phyloP scores from a whole-genome alignment of 1,140 invertebrate genomes.

The Aplysia californica region DNA sequence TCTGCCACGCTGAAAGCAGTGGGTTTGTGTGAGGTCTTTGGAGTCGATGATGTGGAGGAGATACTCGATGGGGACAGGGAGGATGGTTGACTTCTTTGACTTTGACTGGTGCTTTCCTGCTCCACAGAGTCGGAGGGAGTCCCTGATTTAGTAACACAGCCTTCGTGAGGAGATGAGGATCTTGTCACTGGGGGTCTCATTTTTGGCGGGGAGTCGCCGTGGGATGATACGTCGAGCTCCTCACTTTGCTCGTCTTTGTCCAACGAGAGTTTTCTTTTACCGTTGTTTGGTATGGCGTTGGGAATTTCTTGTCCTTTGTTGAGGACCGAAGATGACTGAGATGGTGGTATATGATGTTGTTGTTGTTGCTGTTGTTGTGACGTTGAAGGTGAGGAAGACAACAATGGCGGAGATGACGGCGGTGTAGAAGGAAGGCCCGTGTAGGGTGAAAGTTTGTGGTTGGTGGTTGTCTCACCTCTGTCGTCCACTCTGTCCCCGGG shows the following conservation, averaged over 20 bases:
- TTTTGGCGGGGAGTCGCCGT: background rate
- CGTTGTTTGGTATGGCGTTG: no score
- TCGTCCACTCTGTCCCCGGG: constrained; percentile 21
- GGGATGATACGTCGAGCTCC: no score
- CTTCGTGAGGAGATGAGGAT: no score
- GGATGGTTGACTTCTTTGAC: background rate
- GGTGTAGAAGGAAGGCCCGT: background rate
- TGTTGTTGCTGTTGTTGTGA: background rate
- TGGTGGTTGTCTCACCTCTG: background rate
- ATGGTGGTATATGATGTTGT: background rate
- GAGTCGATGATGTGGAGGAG: background rate
- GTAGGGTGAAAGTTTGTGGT: constrained; percentile 7
- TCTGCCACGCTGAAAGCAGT: constrained; percentile 28
- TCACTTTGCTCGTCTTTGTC: no score
- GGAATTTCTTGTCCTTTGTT: no score
- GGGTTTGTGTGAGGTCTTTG: background rate
- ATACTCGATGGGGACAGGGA: background rate
- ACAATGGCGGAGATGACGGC: background rate
- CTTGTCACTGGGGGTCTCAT: background rate
- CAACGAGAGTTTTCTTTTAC: no score
- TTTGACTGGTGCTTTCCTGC: background rate
- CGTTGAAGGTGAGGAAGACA: background rate
- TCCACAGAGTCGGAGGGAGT: no score
- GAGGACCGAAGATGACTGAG: background rate
- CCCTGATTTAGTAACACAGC: no score